phyloP scores from a whole-genome alignment of 2,113 vertebrate species.

The Nyctereutes procyonoides region DNA sequence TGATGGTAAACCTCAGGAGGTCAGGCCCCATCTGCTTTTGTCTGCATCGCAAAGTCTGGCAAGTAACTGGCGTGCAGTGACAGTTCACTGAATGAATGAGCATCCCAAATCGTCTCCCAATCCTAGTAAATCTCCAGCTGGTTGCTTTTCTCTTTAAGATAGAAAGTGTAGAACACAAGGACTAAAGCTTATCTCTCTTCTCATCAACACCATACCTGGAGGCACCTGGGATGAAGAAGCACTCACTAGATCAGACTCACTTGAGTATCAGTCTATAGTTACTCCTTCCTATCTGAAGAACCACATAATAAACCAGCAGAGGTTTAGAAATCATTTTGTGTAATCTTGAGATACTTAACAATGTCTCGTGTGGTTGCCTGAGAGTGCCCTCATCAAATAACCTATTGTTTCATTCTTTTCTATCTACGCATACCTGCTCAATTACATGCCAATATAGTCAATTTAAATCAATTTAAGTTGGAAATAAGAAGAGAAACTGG shows the following conservation, averaged over 20 bases:
- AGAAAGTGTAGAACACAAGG: not conserved
- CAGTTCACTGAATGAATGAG: not conserved
- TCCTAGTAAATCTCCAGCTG: not conserved
- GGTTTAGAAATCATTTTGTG: constrained; percentile 16
- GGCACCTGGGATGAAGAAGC: not conserved
- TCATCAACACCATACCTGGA: not conserved
- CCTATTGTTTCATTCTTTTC: not conserved
- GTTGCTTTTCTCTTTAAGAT: not conserved
- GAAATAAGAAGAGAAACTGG: not conserved
- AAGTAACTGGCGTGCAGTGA: not conserved
- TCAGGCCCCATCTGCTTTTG: not conserved
- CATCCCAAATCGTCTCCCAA: not conserved
- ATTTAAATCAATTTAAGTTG: constrained; percentile 31
- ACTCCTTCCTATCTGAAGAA: not conserved
- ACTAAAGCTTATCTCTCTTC: not conserved
- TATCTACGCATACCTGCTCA: not conserved
- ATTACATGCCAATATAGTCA: not conserved
- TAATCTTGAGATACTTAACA: not conserved
- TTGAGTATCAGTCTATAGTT: not conserved
- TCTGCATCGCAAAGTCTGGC: not conserved
- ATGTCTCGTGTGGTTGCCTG: not conserved
- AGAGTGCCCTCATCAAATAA: not conserved
- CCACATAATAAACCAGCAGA: not conserved
- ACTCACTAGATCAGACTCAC: not conserved
- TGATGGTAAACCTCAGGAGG: not conserved